Evolutionary conservation across 2,888 invertebrate genomes (phyloP).

Genomic region (Allophyes oxyacanthae): DNA sequence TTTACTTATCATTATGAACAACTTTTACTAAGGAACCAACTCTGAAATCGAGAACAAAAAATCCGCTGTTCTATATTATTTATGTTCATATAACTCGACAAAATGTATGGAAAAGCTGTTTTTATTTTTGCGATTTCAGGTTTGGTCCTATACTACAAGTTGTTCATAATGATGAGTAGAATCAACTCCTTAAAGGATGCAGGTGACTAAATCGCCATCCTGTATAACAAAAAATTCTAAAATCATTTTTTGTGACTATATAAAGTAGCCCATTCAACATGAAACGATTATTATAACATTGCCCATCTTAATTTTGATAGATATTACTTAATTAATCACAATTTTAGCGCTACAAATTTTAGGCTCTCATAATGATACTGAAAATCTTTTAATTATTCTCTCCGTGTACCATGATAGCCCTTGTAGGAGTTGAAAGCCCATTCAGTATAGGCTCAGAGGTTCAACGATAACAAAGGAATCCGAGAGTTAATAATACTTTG

Average conservation of each 20-base stretch:
- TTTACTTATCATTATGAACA: no score
- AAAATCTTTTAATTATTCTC: conserved; percentile 30
- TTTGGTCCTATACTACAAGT: no score
- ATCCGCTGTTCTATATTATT: no score
- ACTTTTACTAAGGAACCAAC: no score
- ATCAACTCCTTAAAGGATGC: no score
- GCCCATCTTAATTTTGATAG: conserved; percentile 6
- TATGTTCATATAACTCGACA: no score
- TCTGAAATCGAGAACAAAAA: no score
- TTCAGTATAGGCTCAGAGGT: conserved; percentile 10
- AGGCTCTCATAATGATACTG: conserved; percentile 9
- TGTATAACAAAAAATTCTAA: neutral
- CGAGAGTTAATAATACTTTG: conserved; percentile 6
- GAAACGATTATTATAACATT: neutral
- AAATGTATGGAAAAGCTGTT: no score
- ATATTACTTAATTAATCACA: conserved; percentile 9
- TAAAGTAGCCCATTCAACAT: neutral
- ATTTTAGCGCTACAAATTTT: conserved; percentile 1
- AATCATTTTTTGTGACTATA: neutral
- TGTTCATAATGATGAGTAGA: no score
- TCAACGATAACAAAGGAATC: conserved; percentile 22
- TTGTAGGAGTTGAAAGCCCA: conserved; percentile 13
- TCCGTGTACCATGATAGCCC: conserved; percentile 12
- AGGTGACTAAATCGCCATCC: no score
- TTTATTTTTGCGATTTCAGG: no score